Evolutionary conservation across 2,888 invertebrate species (phyloP), one percentile per base, ranked within the genome.

Genomic region (Agrotis clavis): DNA sequence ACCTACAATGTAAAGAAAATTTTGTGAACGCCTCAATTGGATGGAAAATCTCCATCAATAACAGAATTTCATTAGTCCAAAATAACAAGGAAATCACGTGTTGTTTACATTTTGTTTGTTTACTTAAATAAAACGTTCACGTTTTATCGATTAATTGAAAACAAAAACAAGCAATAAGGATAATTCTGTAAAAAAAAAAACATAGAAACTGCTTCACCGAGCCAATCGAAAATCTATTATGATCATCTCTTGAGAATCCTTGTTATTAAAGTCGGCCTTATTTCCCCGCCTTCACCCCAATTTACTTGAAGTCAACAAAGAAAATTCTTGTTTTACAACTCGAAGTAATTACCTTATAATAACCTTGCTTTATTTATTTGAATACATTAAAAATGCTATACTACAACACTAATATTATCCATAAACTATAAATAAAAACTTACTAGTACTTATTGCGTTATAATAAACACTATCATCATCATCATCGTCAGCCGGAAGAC

Each of bases 81-180:
- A 59, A 66, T 45, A 16, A 45, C 3, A 45, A 51, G 62, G n/a
- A 50, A 47, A 47, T 25, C 18, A 18, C 11, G 0, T 0, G 11
- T 41, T 1, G 41, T 0, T 0, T 57, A 18, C n/a, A 50, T 35
- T 19, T 14, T 73, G 35, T 19, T 14, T 25, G 21, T 66, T 35
- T 65, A 13, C 48, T 65, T n/a, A 57, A 66, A 47, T n/a, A 57
- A 66, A 47, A 59, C 19, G 25, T 59, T 35, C 67, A 73, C 57
- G 74, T 73, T 25, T 21, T 47, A 69, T 59, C 35, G 18, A 48
- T 67, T 25, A 67, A 51, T 47, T 30, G 45, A 9, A 19, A 35
- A 19, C 1, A 4, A 50, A 35, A 51, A 62, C 54, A 41, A n/a
- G 47, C 30, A 74, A 74, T 66, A 50, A 30, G n/a, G 50, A 65